Base-by-base conservation (phyloP, 2,797 vertebrate species). In the Cyclura pinguis region DNA sequence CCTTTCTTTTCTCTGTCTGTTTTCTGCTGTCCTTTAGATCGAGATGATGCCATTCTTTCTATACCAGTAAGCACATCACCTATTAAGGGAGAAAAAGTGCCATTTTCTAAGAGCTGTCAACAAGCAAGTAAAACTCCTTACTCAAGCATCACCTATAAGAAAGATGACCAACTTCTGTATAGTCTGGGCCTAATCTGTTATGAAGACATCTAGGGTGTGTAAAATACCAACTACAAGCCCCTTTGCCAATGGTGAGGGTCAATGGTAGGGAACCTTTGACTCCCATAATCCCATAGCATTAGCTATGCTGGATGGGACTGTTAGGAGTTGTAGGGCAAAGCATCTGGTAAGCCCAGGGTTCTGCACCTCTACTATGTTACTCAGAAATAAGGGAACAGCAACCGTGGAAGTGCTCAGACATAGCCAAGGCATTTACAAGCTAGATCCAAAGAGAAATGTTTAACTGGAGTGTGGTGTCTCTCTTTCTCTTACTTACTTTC, bases 31-130 rank as follows among this genome's bases (percentile, higher is more conserved):
- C 84, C 2, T 84, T 80, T 95, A 22, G 91, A 38, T 86, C 0
- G 85, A 69, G 93, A 42, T 86, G 80, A 84, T 88, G 91, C 92
- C 96, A 96, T 96, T 91, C 90, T 62, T 88, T 77, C 84, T 86
- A 64, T 0, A 8, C 4, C 78, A 47, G 85, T 80, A 2, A 92
- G 4, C 32, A 2, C 2, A 32, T 32, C 22, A 90, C 1, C 38
- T 69, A 67, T 85, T 13, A n/a, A 47, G 35, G 32, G 80, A 42
- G 18, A 50, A 69, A 78, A 78, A 72, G n/a, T 24, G 35, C 10
- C 35, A 85, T 69, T 69, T 80, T 77, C 73, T 57, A 16, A 50
- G 67, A 62, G 55, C 52, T 83, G 52, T 76, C 2, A 74, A 2
- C 50, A 0, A 29, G 14, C 32, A 76, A 55, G 50, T 80, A 82